Percentiles rank a stretch among this genome's conserved stretches.
These are phyloP conservation scores for Ophioninae sp. DNA, from an alignment of 2,888 invertebrate species.

Conservation along the genomic window DNA sequence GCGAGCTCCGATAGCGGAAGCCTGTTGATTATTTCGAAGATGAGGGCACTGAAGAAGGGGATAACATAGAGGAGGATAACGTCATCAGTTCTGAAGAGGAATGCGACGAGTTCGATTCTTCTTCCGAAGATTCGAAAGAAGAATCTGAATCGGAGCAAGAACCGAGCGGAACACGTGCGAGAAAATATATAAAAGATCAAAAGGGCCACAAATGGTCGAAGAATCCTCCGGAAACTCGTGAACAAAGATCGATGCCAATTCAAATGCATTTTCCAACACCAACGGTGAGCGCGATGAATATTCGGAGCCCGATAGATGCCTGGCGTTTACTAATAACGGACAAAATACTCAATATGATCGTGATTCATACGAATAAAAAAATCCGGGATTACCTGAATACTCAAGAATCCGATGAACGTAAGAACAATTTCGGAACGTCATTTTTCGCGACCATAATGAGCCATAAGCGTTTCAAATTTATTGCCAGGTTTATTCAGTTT, in stretches of 20 bases:
- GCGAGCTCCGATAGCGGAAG: neutral
- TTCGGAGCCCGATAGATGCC: conserved; percentile 16
- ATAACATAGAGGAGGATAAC: conserved; percentile 3
- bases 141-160: conserved; percentile 17
- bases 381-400: too few relatives aligned
- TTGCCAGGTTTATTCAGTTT: conserved; percentile 60
- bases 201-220: conserved; percentile 12
- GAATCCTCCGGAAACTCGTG: neutral
- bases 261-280: neutral
- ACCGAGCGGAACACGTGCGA: conserved; percentile 1
- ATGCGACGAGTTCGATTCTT: conserved; percentile 1
- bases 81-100: neutral
- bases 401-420: too few relatives aligned
- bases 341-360: neutral
- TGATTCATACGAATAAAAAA: too few relatives aligned
- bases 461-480: conserved; percentile 57
- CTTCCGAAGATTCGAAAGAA: conserved; percentile 9
- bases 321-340: conserved; percentile 7
- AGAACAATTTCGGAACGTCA: conserved; percentile 3
- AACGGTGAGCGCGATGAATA: neutral
- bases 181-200: neutral
- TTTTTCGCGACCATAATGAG: conserved; percentile 60
- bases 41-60: conserved; percentile 5
- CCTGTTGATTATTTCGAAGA: conserved; percentile 6
- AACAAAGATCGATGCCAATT: neutral